Evolutionary conservation across 2,797 vertebrate species (phyloP), one percentile per base, ranked within the genome.

Genomic region (Acipenser transmontanus): DNA sequence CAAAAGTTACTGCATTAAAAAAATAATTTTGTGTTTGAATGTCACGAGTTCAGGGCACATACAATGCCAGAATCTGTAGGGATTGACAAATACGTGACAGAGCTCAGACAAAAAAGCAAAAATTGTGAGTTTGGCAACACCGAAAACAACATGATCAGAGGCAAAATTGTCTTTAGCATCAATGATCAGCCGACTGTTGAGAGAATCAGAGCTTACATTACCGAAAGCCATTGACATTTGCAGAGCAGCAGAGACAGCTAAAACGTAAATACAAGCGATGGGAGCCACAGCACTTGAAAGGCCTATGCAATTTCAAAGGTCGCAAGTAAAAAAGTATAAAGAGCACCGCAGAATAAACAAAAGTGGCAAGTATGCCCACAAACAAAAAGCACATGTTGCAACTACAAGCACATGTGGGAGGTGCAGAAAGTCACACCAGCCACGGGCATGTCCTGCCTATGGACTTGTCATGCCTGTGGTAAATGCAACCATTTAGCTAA

Each of bases 401-500:
- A 11, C 9, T 11, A 61, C 50, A 56, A 9, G 0, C 5, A 13
- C 34, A 11, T 71, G 59, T 51, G 49, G 4, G 1, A 68, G 60
- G 51, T 68, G 51, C 49, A 57, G 62, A 62, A 64, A 49, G 10
- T 20, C 20, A 8, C 71, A 70, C 61, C 56, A 68, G 47, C 62
- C 62, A n/a, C 0, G 65, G 0, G 59, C 62, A 49, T 68, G 68
- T 51, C 62, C 68, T 65, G 66, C 68, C n/a, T 70, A 61, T n/a
- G 51, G 68, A n/a, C 59, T 8, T 64, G 66, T 20, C 48, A 70
- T 2, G 68, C 57, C 7, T 70, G 65, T 8, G 50, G 48, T 13
- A 70, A 65, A 61, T 14, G n/a, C 1, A 65, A 67, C 13, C 62
- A 72, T 4, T 72, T 66, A 6, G 7, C 62, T n/a, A 72, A 63